A percentile compares a stretch with the other conserved stretches of the same genome.
phyloP scores from a whole-genome alignment of 2,888 invertebrate species.

The Leptopilina syphax region DNA sequence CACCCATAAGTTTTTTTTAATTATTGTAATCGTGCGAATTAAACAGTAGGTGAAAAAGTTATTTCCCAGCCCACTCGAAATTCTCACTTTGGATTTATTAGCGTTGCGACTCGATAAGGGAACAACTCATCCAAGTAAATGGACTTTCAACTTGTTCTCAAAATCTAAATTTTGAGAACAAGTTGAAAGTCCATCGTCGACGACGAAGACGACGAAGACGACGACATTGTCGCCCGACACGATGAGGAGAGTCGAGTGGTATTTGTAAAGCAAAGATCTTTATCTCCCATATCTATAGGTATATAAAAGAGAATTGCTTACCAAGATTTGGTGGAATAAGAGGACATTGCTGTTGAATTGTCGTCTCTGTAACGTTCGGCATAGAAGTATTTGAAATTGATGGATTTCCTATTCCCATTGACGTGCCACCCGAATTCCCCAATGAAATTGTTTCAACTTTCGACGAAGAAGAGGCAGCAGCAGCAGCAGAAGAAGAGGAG shows the following conservation, averaged over 20 bases:
- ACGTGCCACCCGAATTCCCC: slow-evolving; percentile 52
- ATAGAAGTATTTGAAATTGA: slow-evolving; percentile 52
- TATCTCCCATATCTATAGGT: too few relatives aligned
- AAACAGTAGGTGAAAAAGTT: not conserved
- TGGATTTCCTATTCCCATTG: slow-evolving; percentile 50
- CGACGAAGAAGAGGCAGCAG: too few relatives aligned
- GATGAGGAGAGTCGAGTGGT: not conserved
- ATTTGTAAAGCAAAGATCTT: slow-evolving; percentile 5
- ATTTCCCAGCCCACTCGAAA: not conserved
- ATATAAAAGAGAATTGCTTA: slow-evolving; percentile 71
- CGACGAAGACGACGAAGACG: not conserved
- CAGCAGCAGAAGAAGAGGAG: too few relatives aligned
- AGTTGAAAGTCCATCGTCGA: not conserved
- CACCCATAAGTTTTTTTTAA: not conserved
- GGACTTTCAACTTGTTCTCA: too few relatives aligned
- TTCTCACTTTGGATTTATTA: not conserved
- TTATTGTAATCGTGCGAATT: not conserved
- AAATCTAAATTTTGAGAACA: slow-evolving; percentile 1
- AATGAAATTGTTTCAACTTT: slow-evolving; percentile 59
- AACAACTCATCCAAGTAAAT: not conserved
- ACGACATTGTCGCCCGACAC: too few relatives aligned
- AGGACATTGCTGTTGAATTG: slow-evolving; percentile 79
- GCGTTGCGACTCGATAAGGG: not conserved
- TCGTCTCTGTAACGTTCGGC: slow-evolving; percentile 65
- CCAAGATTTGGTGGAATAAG: slow-evolving; percentile 82